Base-by-base conservation (phyloP, 2,113 vertebrate genomes). In the Cricetomys ansorgei region DNA sequence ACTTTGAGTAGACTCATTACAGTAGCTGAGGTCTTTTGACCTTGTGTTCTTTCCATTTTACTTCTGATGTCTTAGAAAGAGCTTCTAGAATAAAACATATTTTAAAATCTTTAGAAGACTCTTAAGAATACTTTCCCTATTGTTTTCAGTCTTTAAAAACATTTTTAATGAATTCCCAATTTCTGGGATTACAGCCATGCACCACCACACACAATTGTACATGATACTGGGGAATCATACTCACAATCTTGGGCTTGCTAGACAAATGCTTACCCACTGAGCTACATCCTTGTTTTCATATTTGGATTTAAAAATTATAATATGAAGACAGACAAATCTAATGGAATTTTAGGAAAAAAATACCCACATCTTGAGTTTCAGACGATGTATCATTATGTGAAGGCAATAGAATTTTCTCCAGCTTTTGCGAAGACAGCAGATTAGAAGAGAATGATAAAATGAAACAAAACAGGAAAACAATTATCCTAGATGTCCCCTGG, bases 371-470 rank as follows among this genome's bases (percentile, higher is more conserved):
- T 34, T 70, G 27, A 77, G n/a, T 3, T 94, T 95, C 57, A 64
- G 29, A 25, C 17, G 45, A 23, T 87, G 80, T 64, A 73, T 64
- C 11, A 31, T 87, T 86, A 77, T 79, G 43, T 87, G 23, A 70
- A 4, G 25, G 25, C 93, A 91, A 65, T 87, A 37, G 43, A 87
- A 91, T 93, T 93, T 96, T 83, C 53, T 94, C 43, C 55, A 59
- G 40, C 40, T 91, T 11, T 92, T 94, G 83, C 84, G 79, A 69
- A 95, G 70, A 91, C 83, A 94, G 65, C 34, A 89, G 72, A 48
- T 89, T 95, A 87, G 57, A 79, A 95, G 76, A 96, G 77, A 91
- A 88, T 3, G 85, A 92, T 57, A 91, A 94, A 91, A 96, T 93
- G 37, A 96, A 19, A 25, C 55, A 83, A 88, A 93, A 91, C 29